phyloP scores from a whole-genome alignment of 1,140 invertebrate species.

The Drosophila nigromelanica region DNA sequence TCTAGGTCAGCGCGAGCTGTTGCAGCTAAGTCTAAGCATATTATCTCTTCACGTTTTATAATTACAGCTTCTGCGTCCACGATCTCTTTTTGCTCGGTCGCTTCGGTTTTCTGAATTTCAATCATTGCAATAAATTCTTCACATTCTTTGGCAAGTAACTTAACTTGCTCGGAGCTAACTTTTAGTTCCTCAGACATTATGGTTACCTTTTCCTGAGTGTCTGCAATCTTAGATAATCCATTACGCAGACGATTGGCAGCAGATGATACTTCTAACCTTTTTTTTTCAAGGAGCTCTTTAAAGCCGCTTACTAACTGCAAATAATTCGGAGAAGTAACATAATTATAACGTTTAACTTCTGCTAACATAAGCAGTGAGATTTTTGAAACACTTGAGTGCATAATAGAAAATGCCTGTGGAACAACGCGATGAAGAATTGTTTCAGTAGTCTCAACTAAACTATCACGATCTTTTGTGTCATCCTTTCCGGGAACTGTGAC shows the following conservation, averaged over 20 bases:
- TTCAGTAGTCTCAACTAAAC: conserved; percentile 85
- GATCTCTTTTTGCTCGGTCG: conserved; percentile 90
- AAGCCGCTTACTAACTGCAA: conserved; percentile 92
- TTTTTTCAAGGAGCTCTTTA: conserved; percentile 90
- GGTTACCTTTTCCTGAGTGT: conserved; percentile 89
- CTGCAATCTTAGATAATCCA: conserved; percentile 91
- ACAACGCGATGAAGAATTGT: conserved; percentile 86
- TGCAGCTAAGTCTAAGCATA: conserved; percentile 91
- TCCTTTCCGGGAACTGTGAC: conserved; percentile 86
- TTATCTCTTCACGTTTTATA: conserved; percentile 91
- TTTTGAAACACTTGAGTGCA: conserved; percentile 90
- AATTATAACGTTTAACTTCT: conserved; percentile 92
- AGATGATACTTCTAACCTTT: conserved; percentile 88
- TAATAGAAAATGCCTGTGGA: conserved; percentile 89
- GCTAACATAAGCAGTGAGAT: conserved; percentile 88
- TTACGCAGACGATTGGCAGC: conserved; percentile 90
- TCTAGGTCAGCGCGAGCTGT: conserved; percentile 91
- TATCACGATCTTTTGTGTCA: conserved; percentile 84
- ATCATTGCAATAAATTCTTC: conserved; percentile 89
- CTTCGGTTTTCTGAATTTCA: conserved; percentile 90
- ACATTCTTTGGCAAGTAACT: conserved; percentile 76
- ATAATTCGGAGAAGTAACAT: conserved; percentile 94
- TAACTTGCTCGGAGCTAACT: conserved; percentile 88
- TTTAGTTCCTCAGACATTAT: conserved; percentile 92
- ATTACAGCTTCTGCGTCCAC: conserved; percentile 88